Conservation (phyloP, 2,113 vertebrate genomes). For the Nothobranchius furzeri region DNA sequence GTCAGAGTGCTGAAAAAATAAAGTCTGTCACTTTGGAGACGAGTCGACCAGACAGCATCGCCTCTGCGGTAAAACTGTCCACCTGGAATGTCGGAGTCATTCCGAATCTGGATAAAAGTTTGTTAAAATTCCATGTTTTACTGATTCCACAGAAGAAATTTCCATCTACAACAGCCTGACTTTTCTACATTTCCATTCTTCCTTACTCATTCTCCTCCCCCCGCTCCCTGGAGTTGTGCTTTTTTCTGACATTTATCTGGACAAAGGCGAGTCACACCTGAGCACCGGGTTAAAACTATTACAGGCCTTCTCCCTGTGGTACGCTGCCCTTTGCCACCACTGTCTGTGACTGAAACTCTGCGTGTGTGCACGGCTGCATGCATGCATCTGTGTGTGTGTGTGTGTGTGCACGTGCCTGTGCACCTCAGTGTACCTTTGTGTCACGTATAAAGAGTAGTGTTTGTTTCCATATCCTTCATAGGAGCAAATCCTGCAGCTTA, state of each 20-base stretch:
- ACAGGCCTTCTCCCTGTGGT: conserved; percentile 76
- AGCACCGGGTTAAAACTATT: conserved; percentile 83
- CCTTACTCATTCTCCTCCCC: conserved; percentile 31
- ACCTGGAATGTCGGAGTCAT: too few species aligned
- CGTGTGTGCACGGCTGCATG: conserved; percentile 13
- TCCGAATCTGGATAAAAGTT: too few species aligned
- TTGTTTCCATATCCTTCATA: neutral
- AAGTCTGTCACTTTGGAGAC: neutral
- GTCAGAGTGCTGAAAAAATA: neutral
- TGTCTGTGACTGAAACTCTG: conserved; percentile 59
- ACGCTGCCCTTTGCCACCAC: conserved; percentile 74
- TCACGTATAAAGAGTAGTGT: neutral
- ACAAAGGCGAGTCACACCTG: conserved; percentile 82
- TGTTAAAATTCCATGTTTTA: too few species aligned
- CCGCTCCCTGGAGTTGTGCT: conserved; percentile 72
- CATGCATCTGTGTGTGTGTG: conserved; percentile 1
- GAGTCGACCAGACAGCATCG: neutral
- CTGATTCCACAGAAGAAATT: neutral
- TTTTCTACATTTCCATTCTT: conserved; percentile 17
- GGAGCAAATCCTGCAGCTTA: neutral
- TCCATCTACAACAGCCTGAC: neutral
- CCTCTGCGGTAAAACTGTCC: neutral
- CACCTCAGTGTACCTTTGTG: conserved; percentile 20
- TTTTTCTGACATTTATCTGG: conserved; percentile 83
- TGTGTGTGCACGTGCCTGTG: neutral